Base-by-base conservation (phyloP, 2,797 vertebrate genomes). In the Falco columbarius region DNA sequence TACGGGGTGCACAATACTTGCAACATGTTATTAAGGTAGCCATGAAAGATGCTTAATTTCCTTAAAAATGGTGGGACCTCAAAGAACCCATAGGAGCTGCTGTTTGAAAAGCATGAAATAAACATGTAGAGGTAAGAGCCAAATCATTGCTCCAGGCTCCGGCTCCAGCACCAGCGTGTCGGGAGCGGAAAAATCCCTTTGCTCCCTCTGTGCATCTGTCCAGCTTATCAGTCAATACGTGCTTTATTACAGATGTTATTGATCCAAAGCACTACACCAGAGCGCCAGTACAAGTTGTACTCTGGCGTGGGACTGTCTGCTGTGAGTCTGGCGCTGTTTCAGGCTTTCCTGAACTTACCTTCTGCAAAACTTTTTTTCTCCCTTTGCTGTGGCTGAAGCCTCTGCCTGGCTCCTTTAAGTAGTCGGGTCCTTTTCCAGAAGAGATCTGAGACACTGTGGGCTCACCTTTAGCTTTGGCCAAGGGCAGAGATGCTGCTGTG, bases 381-480 rank as follows among this genome's bases (percentile, higher is more conserved):
- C 30, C 14, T 38, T 32, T 73, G 26, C n/a, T 65, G 44, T 27
- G 62, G 59, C 70, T 73, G 30, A 65, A 86, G 32, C 17, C 67
- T 74, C 61, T 76, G 29, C 30, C 71, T 61, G 56, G 26, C 75
- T 85, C 36, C 72, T 74, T 90, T 17, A 82, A 80, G 56, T 9
- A 89, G 20, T 2, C 4, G 6, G 24, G 74, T 40, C 24, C 34
- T 82, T 79, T 82, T 71, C 83, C 86, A 91, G 65, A 42, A 65
- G 74, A 85, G 76, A 59, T 90, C 23, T 56, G 81, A 85, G 46
- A 32, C 30, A 7, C 62, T 51, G n/a, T 14, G 30, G 63, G 49
- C 59, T 94, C 88, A 71, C 81, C 94, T 90, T 85, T 44, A 90
- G 76, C 66, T 92, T 16, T 96, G 77, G 89, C 81, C 2, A 27